phyloP scores from a whole-genome alignment of 2,797 vertebrate species.

The Cottoperca gobio region DNA sequence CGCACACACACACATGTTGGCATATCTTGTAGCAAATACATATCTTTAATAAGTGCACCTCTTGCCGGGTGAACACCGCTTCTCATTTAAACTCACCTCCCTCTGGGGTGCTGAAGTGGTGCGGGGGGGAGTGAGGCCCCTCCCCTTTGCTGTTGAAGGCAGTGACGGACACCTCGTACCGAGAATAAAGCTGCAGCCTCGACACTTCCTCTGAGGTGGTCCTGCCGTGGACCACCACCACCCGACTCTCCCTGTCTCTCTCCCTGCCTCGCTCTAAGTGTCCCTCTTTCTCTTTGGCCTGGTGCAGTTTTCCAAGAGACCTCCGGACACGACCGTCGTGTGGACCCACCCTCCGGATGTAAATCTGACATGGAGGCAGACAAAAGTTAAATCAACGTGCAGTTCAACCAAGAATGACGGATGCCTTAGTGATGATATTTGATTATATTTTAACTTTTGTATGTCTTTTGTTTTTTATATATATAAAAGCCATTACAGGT shows the following conservation, averaged over 20 bases:
- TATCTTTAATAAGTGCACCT: neutral
- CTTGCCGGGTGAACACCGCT: neutral
- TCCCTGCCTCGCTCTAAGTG: neutral
- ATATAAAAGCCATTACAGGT: too few relatives aligned
- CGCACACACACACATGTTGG: neutral
- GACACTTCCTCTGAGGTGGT: slow-evolving; percentile 62
- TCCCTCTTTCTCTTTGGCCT: neutral
- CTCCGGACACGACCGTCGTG: slow-evolving; percentile 28
- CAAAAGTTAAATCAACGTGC: neutral
- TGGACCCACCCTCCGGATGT: slow-evolving; percentile 69
- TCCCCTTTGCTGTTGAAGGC: slow-evolving; percentile 87
- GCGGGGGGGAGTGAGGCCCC: slow-evolving; percentile 73
- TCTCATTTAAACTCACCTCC: slow-evolving; percentile 83
- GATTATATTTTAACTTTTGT: too few relatives aligned
- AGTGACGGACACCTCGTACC: slow-evolving; percentile 80
- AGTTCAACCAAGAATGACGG: neutral
- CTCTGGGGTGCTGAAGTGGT: slow-evolving; percentile 85
- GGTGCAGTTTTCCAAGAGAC: slow-evolving; percentile 43
- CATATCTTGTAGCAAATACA: neutral
- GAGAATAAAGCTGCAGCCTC: slow-evolving; percentile 84
- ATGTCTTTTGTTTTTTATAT: too few relatives aligned
- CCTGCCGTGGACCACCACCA: slow-evolving; percentile 61
- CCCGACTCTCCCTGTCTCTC: slow-evolving; percentile 32
- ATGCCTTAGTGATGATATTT: neutral
- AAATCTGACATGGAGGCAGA: slow-evolving; percentile 78